phyloP scores from a whole-genome alignment of 2,797 vertebrate genomes.

The Gadopsis marmoratus region DNA sequence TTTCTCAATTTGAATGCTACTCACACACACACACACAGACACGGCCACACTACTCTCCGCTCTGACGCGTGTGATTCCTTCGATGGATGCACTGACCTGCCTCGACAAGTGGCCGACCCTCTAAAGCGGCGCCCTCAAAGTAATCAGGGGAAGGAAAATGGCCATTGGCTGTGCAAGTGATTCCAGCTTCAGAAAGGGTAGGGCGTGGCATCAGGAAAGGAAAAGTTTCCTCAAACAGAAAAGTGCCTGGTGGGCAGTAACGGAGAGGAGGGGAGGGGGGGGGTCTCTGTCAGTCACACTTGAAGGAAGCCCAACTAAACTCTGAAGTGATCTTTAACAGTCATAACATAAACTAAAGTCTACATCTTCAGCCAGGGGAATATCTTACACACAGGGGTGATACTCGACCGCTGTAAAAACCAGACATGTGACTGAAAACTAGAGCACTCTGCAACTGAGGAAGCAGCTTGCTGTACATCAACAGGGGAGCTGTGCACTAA shows the following conservation, averaged over 20 bases:
- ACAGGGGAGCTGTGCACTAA: constrained; percentile 29
- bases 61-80: constrained; percentile 17
- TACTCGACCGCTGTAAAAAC: constrained; percentile 31
- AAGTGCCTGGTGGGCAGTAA: constrained; percentile 38
- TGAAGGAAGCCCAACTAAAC: constrained; percentile 62
- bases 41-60: neutral
- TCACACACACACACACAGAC: too few species aligned
- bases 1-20: neutral
- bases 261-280: neutral
- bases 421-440: constrained; percentile 44
- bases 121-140: constrained; percentile 1
- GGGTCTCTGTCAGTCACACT: constrained; percentile 50
- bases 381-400: constrained; percentile 21
- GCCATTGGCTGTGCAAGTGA: neutral
- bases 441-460: constrained; percentile 18
- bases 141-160: constrained; percentile 7
- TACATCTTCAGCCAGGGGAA: constrained; percentile 36
- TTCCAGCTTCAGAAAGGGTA: constrained; percentile 7
- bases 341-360: constrained; percentile 66
- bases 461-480: constrained; percentile 48
- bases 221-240: constrained; percentile 56
- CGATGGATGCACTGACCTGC: constrained; percentile 14
- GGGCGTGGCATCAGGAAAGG: constrained; percentile 28
- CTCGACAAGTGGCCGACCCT: constrained; percentile 1
- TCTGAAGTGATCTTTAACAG: constrained; percentile 61